Percentiles rank a stretch among this genome's conserved stretches.
Evolutionary conservation across 2,797 vertebrate genomes (phyloP).

Genomic region (Mustela erminea): DNA sequence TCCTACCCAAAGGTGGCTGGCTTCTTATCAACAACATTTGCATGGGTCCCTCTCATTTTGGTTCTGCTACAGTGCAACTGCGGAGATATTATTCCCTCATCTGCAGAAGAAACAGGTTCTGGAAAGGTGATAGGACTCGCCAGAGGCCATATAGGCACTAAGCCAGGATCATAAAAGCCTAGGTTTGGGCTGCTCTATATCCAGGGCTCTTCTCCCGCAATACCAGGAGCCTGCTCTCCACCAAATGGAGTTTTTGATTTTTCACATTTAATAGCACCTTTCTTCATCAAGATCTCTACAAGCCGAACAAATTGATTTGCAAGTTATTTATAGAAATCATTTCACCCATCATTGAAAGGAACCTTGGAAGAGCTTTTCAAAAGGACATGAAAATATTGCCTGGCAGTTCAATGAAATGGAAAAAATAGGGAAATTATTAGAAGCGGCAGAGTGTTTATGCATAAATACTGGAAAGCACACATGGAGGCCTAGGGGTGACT

Average conservation of each 20-base stretch:
- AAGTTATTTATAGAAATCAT: constrained; percentile 69
- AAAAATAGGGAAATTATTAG: constrained; percentile 20
- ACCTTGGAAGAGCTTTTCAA: constrained; percentile 63
- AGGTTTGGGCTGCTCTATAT: background rate
- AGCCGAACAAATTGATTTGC: constrained; percentile 60
- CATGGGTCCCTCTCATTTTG: background rate
- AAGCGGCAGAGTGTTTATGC: constrained; percentile 38
- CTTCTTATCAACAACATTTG: background rate
- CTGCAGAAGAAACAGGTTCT: background rate
- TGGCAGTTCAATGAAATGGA: constrained; percentile 59
- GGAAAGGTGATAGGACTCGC: background rate
- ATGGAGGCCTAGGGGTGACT: background rate
- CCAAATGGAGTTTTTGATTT: constrained; percentile 41
- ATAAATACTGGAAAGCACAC: constrained; percentile 31
- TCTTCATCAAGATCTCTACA: constrained; percentile 68
- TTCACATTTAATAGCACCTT: constrained; percentile 67
- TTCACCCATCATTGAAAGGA: constrained; percentile 70
- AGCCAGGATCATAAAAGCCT: background rate
- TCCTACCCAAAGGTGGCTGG: background rate
- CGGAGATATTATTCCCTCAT: background rate
- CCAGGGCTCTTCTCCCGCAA: background rate
- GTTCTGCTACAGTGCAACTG: background rate
- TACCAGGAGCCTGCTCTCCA: background rate
- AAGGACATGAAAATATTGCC: constrained; percentile 30
- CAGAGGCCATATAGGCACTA: background rate